Base-by-base conservation (phyloP, 2,797 vertebrate species). In the Chloroceryle inda region DNA sequence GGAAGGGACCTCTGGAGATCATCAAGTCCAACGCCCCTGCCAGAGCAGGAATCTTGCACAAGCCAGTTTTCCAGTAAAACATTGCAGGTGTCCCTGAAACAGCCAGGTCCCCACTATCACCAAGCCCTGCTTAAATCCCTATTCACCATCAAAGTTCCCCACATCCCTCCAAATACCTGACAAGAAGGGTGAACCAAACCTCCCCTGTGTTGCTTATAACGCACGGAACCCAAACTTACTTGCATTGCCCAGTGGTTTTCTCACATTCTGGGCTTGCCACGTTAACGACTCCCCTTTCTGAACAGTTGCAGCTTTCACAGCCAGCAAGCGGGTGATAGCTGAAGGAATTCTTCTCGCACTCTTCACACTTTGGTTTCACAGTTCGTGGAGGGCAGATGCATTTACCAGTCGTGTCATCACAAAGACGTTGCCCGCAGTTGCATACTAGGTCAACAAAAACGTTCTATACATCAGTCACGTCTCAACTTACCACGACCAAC, bases 381-480 rank as follows among this genome's bases (percentile, higher is more conserved):
- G 99, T 99, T 96, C 83, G 98, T 7, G 99, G 99, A 10, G 99
- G 99, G 87, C 99, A 99, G 93, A 99, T 98, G 81, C 99, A 99
- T 74, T 92, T 94, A 38, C 99, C 99, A 0, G 99, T 99, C 66
- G 97, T 26, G 40, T 99, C 98, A n/a, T 99, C 98, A 56, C 99
- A 99, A 66, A 99, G 98, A 27, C 95, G 98, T 18, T 85, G 96
- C 26, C 99, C 98, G 1, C 99, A 99, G 62, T 94, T 97, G 82
- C 99, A 99, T 0, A 95, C 99, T 99, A 95, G 47, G 44, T 77
- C 18, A 85, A 87, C 89, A 74, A 35, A 95, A 84, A 96, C 35
- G 42, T 86, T 94, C 29, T 35, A 71, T 42, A 53, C 35, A 79
- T 90, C 35, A 96, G 38, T 49, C 31, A 23, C 14, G 56, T 64